phyloP scores from a whole-genome alignment of 2,888 invertebrate species.

The Chymomyza procnemis region DNA sequence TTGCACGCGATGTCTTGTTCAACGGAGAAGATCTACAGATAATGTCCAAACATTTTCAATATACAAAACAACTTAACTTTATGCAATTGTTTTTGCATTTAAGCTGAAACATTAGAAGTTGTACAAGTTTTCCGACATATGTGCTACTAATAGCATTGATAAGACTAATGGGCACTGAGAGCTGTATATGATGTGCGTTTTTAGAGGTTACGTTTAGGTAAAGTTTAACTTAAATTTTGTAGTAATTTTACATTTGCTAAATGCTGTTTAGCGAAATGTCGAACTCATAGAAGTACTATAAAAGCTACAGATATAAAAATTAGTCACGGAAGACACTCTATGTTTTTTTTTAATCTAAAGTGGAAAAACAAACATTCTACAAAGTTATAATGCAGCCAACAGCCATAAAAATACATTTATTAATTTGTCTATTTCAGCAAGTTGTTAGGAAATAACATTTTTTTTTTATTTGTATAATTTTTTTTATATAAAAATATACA shows the following conservation, averaged over 20 bases:
- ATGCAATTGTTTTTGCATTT: neutral
- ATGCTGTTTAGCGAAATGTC: no score
- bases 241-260: no score
- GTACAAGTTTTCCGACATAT: neutral
- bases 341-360: no score
- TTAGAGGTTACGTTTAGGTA: no score
- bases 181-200: no score
- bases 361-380: no score
- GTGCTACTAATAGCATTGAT: neutral
- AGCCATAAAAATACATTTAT: constrained; percentile 17
- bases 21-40: constrained; percentile 7
- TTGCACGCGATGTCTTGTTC: constrained; percentile 22
- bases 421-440: constrained; percentile 36
- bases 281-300: no score
- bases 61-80: neutral
- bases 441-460: constrained; percentile 39
- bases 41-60: neutral
- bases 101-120: neutral
- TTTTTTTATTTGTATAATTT: constrained; percentile 8
- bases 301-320: no score
- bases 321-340: no score
- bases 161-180: neutral
- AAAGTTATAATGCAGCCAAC: neutral
- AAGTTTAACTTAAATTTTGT: no score
- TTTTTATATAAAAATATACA: constrained; percentile 16